phyloP scores from a whole-genome alignment of 2,797 vertebrate species.

The Falco concolor region DNA sequence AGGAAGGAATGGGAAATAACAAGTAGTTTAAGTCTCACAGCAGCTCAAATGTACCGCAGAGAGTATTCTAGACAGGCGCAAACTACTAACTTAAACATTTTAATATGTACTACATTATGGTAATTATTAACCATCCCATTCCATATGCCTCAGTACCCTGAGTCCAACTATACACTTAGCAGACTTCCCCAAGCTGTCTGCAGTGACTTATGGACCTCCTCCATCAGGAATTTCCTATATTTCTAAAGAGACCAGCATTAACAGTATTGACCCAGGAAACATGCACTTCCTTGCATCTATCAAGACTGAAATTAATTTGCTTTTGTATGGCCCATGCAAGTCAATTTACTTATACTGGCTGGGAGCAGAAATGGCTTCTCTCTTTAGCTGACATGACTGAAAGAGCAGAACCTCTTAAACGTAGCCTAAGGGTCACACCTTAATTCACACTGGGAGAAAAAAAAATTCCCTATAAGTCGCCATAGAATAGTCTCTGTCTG shows the following conservation, averaged over 20 bases:
- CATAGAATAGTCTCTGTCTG: background rate
- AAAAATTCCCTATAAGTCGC: background rate
- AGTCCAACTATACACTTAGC: background rate
- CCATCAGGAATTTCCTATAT: background rate
- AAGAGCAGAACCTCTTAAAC: background rate
- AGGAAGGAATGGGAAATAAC: background rate
- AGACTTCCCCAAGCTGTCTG: background rate
- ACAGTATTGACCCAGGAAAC: background rate
- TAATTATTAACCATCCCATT: background rate
- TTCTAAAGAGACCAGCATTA: background rate
- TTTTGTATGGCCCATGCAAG: background rate
- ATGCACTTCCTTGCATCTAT: background rate
- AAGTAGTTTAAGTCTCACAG: background rate
- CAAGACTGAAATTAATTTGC: background rate
- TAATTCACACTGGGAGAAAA: background rate
- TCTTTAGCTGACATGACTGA: background rate
- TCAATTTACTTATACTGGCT: background rate
- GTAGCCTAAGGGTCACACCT: background rate
- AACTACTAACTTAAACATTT: background rate
- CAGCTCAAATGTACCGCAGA: background rate
- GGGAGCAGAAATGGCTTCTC: background rate
- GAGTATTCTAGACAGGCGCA: background rate
- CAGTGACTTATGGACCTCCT: background rate
- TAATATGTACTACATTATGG: background rate
- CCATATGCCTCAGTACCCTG: background rate